Base-by-base conservation (phyloP, 2,113 vertebrate genomes). In the Scopus umbretta region DNA sequence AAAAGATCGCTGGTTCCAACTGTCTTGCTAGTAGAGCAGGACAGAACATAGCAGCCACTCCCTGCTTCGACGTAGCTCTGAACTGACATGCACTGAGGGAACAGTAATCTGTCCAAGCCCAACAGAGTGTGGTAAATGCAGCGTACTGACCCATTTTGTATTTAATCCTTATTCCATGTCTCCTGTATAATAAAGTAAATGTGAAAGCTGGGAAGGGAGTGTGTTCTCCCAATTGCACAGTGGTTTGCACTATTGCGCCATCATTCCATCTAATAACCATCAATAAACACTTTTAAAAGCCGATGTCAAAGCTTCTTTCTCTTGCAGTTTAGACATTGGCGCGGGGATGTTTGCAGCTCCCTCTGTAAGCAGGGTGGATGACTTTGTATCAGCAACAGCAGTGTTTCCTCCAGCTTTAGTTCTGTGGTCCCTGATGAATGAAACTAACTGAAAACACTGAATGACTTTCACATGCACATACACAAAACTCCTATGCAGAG, bases 221-320 rank as follows among this genome's bases (percentile, higher is more conserved):
- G 50, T 53, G 68, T 76, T 79, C 94, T 97, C 95, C 97, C 78
- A 55, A 5, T 65, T 97, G 92, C 97, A 76, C 96, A 96, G 75
- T 93, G 96, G 94, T 98, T 98, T 98, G 97, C 97, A 98, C 92
- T 97, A 96, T 96, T 95, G 89, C 72, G 66, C 90, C 86, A 62
- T 95, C 97, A 97, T 98, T 98, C 97, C 91, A 88, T 95, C 63
- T 26, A 91, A 70, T 78, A 94, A 97, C 73, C 82, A 86, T 94
- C 90, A 98, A 98, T 98, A 98, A 98, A 98, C 94, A 95, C 93
- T 97, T 98, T 88, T 32, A 94, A 98, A 98, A 96, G 59, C 68
- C 75, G 94, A n/a, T 87, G 32, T 86, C 61, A 34, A 50, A 75
- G 56, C 40, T 85, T 74, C 56, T 95, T 85, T 94, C 47, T 94